Evolutionary conservation across 2,113 vertebrate species (phyloP).

Genomic region (Chlorodrepanis virens): DNA sequence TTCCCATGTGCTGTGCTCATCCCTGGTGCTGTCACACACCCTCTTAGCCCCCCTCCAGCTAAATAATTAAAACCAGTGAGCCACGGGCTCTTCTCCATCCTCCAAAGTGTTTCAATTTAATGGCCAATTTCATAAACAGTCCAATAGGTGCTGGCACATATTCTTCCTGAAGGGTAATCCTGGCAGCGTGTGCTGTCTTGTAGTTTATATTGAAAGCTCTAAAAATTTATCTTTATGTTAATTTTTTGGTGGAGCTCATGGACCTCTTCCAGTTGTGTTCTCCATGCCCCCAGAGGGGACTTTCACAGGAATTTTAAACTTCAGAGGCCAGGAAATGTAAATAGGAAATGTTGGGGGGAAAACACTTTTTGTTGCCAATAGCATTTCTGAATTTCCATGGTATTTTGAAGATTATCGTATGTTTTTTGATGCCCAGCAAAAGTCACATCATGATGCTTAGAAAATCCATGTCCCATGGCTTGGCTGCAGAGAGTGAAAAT

Average conservation of each 20-base stretch:
- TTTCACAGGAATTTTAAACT: background rate
- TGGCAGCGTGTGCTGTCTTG: background rate
- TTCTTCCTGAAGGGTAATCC: background rate
- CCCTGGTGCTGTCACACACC: background rate
- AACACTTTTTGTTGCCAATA: background rate
- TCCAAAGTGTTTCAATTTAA: background rate
- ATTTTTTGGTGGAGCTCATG: background rate
- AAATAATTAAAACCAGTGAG: background rate
- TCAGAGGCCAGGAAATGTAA: background rate
- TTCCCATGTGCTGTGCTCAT: background rate
- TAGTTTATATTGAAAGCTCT: background rate
- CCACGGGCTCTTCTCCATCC: background rate
- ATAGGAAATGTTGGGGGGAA: fast-evolving
- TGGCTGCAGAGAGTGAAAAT: background rate
- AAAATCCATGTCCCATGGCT: background rate
- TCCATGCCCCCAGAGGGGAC: fast-evolving
- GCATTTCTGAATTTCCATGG: background rate
- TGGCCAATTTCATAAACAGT: background rate
- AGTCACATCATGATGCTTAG: background rate
- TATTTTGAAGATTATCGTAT: fast-evolving
- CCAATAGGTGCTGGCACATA: background rate
- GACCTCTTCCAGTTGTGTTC: background rate
- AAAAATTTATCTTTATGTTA: background rate
- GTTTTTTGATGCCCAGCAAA: background rate
- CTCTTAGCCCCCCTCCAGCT: background rate